Conservation (phyloP, 2,888 invertebrate genomes). For the Acrocyrtus sp. region DNA sequence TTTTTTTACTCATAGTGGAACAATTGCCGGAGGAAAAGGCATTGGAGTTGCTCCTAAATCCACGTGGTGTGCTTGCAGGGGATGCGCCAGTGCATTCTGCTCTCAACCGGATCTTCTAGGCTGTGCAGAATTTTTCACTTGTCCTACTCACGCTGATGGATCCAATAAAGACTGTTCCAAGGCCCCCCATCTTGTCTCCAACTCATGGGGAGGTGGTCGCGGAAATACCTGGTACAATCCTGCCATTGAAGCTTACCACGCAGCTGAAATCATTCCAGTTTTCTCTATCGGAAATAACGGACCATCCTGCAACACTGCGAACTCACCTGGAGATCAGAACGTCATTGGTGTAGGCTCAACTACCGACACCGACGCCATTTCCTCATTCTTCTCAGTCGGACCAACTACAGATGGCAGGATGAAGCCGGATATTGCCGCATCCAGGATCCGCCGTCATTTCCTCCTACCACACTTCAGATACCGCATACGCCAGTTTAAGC, state of each 20-base stretch:
- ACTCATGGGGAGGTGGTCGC: conserved; percentile 30
- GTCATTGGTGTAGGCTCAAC: conserved; percentile 20
- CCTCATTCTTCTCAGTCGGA: conserved; percentile 10
- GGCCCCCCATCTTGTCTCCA: conserved; percentile 37
- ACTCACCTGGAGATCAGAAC: conserved; percentile 11
- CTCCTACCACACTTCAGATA: conserved; percentile 2
- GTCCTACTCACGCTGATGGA: conserved; percentile 22
- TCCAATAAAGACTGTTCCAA: conserved; percentile 24
- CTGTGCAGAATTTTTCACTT: conserved; percentile 34
- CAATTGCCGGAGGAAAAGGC: conserved; percentile 30
- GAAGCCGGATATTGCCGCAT: conserved; percentile 7
- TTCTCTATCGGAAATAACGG: conserved; percentile 23
- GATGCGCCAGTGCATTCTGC: conserved; percentile 7
- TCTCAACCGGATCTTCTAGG: conserved; percentile 15
- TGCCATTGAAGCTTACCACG: conserved; percentile 21
- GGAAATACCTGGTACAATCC: conserved; percentile 9
- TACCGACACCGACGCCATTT: neutral
- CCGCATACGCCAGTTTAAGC: no score
- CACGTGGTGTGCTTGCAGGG: conserved; percentile 32
- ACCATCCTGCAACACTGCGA: conserved; percentile 2
- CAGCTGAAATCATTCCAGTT: conserved; percentile 41
- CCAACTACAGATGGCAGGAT: conserved; percentile 5
- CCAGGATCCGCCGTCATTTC: conserved; percentile 2
- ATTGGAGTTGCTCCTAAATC: conserved; percentile 33
- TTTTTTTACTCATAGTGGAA: conserved; percentile 12